Conservation (phyloP, 2,797 vertebrate genomes). For the Todus mexicanus region DNA sequence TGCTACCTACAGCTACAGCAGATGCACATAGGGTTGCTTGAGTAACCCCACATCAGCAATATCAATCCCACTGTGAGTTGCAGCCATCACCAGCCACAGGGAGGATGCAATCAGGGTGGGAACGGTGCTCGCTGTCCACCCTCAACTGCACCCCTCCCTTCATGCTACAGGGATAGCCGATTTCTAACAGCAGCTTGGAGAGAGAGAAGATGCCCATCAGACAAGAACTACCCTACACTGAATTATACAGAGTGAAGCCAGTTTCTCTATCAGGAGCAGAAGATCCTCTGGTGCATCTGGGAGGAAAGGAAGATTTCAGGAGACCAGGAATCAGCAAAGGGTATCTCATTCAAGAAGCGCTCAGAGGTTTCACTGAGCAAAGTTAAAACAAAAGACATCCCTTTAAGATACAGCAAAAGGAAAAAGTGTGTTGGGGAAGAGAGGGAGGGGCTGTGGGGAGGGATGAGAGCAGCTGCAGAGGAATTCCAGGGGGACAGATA, state of each 20-base stretch:
- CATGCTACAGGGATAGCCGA: background rate
- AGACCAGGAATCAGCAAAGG: background rate
- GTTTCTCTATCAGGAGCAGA: background rate
- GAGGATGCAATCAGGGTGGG: background rate
- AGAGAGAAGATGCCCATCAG: background rate
- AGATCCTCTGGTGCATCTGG: background rate
- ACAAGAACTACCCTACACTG: no score
- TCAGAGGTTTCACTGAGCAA: background rate
- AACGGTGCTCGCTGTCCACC: background rate
- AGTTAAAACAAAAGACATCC: background rate
- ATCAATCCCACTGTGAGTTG: background rate
- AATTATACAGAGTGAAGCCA: background rate
- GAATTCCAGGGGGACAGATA: slow-evolving; percentile 23
- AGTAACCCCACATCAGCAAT: background rate
- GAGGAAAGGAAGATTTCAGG: background rate
- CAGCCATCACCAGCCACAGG: background rate
- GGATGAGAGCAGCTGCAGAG: slow-evolving; percentile 33
- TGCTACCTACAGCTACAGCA: background rate
- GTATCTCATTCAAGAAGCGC: background rate
- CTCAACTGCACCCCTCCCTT: background rate
- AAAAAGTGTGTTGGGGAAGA: background rate
- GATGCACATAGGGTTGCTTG: background rate
- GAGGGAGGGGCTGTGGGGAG: background rate
- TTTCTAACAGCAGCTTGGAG: background rate
- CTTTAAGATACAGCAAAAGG: background rate